Evolutionary conservation across 2,888 invertebrate genomes (phyloP).

Genomic region (Drosophila neotestacea): DNA sequence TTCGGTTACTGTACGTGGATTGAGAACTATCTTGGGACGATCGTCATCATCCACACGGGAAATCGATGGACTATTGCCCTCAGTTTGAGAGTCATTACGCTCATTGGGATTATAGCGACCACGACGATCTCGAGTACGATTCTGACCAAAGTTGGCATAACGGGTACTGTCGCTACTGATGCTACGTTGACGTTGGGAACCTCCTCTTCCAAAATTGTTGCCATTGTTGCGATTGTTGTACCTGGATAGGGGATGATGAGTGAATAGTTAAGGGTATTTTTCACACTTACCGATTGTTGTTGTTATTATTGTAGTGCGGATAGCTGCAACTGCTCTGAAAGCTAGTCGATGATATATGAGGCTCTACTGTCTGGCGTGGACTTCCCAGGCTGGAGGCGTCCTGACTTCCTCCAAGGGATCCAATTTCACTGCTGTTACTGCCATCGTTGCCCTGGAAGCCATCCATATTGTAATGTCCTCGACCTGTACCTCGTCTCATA

Average conservation of each 20-base stretch:
- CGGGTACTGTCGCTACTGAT: slow-evolving; percentile 70
- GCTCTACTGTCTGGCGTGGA: slow-evolving; percentile 28
- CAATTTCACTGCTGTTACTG: slow-evolving; percentile 48
- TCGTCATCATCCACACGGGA: slow-evolving; percentile 86
- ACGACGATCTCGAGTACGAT: slow-evolving; percentile 72
- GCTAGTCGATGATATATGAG: slow-evolving; percentile 38
- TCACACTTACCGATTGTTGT: slow-evolving; percentile 49
- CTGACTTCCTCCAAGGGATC: slow-evolving; percentile 35
- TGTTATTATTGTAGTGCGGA: slow-evolving; percentile 44
- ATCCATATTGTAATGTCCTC: slow-evolving; percentile 20
- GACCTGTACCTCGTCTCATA: slow-evolving; percentile 20
- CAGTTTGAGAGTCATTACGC: neutral
- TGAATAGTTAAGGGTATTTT: neutral
- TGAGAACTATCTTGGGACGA: slow-evolving; percentile 92
- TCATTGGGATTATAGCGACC: slow-evolving; percentile 71
- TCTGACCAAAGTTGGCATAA: slow-evolving; percentile 81
- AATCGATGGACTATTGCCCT: slow-evolving; percentile 7
- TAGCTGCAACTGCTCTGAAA: slow-evolving; percentile 61
- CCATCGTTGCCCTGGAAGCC: slow-evolving; percentile 41
- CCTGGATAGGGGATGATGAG: neutral
- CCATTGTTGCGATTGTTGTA: slow-evolving; percentile 28
- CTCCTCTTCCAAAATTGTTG: slow-evolving; percentile 53
- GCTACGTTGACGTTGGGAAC: slow-evolving; percentile 60
- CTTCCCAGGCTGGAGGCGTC: slow-evolving; percentile 48
- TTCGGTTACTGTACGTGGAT: slow-evolving; percentile 93